Base-by-base conservation (phyloP, 2,113 vertebrate genomes). In the Phyllostomus discolor region DNA sequence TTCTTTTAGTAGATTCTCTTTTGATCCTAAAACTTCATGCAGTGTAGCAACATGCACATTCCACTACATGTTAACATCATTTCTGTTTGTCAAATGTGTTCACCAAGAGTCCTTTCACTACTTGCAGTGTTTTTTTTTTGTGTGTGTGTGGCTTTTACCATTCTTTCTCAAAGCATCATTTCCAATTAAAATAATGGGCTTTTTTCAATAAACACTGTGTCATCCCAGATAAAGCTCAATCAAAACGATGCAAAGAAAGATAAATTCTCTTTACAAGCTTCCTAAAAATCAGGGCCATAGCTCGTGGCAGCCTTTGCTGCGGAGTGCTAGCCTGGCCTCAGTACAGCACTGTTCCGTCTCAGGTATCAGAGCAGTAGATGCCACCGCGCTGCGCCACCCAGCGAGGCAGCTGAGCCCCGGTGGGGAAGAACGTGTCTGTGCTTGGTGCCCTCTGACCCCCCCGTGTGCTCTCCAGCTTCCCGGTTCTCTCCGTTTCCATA, bases 131-230 rank as follows among this genome's bases (percentile, higher is more conserved):
- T 59, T 69, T 70, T 17, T 22, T 64, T 57, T n/a, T n/a, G n/a
- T n/a, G n/a, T n/a, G n/a, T n/a, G n/a, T 11, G 17, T 50, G 38
- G 57, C 80, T 87, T 24, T 76, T 91, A 16, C 57, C 46, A 43
- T 48, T 67, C 46, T 94, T 70, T 15, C 43, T 87, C 48, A 73
- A 62, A 94, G 57, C 43, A 59, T 84, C 35, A 69, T 91, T 94
- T 95, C 41, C 81, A 66, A 52, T 91, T 80, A 86, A 94, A 86
- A 91, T 75, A 54, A 54, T 10, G 9, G 41, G 4, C 28, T 90
- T 96, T 88, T 83, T 86, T 41, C 1, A 81, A n/a, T 85, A 82
- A 92, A 83, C 33, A 67, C 35, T 31, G 20, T 22, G 7, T 19
- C 6, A 86, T 88, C 78, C 75, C 75, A 88, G 46, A 46, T 46